phyloP scores from a whole-genome alignment of 2,113 vertebrate genomes.

The Pachyramphus minor region DNA sequence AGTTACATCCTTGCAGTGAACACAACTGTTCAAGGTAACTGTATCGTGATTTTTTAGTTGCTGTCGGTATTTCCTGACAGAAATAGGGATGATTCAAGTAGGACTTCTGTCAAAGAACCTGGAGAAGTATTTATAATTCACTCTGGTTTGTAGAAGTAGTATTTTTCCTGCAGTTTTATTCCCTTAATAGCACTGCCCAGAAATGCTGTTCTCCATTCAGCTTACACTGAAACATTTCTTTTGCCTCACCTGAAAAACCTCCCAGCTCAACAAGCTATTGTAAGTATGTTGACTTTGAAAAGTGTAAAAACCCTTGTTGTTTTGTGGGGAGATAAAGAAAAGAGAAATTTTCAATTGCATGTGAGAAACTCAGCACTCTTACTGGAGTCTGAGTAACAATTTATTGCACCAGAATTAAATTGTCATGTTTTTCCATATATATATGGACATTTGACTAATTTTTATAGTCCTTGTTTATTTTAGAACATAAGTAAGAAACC shows the following conservation, averaged over 20 bases:
- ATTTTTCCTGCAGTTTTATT: background rate
- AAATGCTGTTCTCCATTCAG: conserved; percentile 85
- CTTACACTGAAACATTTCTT: conserved; percentile 86
- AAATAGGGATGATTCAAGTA: background rate
- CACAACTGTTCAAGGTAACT: background rate
- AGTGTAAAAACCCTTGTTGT: background rate
- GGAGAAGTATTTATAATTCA: background rate
- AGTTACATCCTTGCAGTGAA: background rate
- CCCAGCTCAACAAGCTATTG: conserved; percentile 80
- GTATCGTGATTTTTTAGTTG: background rate
- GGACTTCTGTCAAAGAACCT: background rate
- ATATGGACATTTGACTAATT: background rate
- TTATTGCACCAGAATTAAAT: background rate
- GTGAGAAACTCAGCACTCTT: background rate
- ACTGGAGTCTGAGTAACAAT: background rate
- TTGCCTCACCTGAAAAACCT: conserved; percentile 92
- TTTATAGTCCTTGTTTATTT: background rate
- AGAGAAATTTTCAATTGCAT: background rate
- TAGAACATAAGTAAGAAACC: background rate
- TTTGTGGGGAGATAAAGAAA: background rate
- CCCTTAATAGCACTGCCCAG: conserved; percentile 79
- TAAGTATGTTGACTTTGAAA: conserved; percentile 70
- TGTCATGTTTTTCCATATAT: background rate
- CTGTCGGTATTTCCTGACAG: background rate
- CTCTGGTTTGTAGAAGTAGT: background rate